Evolutionary conservation across 2,888 invertebrate genomes (phyloP), one percentile per base, ranked within the genome.

Genomic region (Agrenia bidenticulata): DNA sequence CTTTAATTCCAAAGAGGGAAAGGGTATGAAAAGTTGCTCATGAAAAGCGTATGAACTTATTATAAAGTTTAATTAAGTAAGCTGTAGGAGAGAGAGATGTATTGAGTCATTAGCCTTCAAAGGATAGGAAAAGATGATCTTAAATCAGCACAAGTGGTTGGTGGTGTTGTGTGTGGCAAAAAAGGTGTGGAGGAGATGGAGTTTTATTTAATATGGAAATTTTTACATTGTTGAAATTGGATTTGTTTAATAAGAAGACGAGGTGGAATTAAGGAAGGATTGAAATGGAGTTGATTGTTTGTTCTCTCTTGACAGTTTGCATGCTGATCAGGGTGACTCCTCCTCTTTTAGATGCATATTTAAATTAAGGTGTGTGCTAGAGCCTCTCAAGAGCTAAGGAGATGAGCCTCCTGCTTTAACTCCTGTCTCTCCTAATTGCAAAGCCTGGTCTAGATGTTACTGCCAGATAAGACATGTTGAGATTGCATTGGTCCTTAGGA

Each of bases 291-390:
- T 50, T 60, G 60, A 60, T 61, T 61, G 61, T 61, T 61, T 61
- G 61, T 61, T 61, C 61, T 61, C 39, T 53, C 61, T 39, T 51
- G 60, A 60, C 60, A 60, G 61, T 61, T 61, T 61, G 61, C 61
- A 61, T 41, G 53, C 39, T 54, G 41, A 54, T 53, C 53, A 53
- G 2, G 21, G n/a, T 17, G 45, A 51, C 51, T 51, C 51, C 51
- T 51, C 19, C 51, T 51, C 51, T 24, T 51, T 24, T 15, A 45
- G 4, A 51, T 23, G 51, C 21, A 24, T 51, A 51, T 51, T 51
- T 51, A 51, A 51, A 51, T 51, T 51, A 51, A 51, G 51, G 51
- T 51, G 51, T 51, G 51, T 11, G 51, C 24, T 51, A 7, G 5
- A 7, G 9, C 24, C 5, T 23, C 11, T 32, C 32, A 7, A 11